Base-by-base conservation (phyloP, 2,797 vertebrate species). In the Carcharodon carcharias region DNA sequence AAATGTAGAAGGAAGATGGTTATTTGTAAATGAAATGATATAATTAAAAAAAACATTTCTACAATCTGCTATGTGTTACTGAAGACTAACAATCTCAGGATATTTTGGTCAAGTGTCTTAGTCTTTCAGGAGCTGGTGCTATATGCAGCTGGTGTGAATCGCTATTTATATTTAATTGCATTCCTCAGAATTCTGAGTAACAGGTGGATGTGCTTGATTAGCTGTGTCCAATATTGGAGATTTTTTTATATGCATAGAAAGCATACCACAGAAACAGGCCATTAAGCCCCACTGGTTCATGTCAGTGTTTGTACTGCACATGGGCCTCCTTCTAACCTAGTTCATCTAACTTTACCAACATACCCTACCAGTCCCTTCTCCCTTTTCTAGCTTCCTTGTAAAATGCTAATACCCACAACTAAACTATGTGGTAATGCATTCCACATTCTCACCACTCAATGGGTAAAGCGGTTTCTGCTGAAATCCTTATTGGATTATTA, bases 141-240 rank as follows among this genome's bases (percentile, higher is more conserved):
- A 92, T 63, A 92, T 35, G 3, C 4, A 63, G 89, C 35, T 92
- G 56, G 31, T 92, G 58, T 35, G 31, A 63, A 63, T 92, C 89
- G 18, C 89, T 63, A 61, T 92, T 63, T 92, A 92, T 63, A 63
- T 63, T 92, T 63, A 92, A 92, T 92, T 92, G n/a, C 89, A 63
- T 92, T 91, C 54, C 54, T 61, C 54, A 91, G 88, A 91, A 35
- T 82, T 61, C 58, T 92, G 89, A 35, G 89, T 63, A n/a, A 92
- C 89, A 63, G 89, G 56, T 63, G 56, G 56, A 63, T 58, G 31
- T 92, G 89, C 18, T n/a, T 63, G 56, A 63, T 92, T 56, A 85
- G 6, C 40, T 45, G 21, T 50, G 40, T 50, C 45, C 45, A 45
- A 50, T 85, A 45, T 50, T 50, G 21, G 18, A 50, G 40, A 77